phyloP scores from a whole-genome alignment of 2,888 invertebrate species.

The Acanthosoma haemorrhoidale region DNA sequence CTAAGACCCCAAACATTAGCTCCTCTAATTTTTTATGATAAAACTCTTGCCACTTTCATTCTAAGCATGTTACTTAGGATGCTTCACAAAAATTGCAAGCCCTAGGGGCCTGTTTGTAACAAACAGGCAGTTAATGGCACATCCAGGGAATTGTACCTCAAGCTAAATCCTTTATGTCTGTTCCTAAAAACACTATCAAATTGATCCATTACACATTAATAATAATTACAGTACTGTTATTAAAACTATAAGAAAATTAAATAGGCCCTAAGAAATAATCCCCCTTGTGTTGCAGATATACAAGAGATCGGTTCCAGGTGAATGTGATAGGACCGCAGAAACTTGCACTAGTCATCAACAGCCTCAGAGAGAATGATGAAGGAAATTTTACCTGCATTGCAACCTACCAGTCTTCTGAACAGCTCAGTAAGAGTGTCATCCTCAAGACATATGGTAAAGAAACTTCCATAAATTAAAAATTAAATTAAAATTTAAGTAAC shows the following conservation, averaged over 20 bases:
- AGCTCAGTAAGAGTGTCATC: conserved; percentile 59
- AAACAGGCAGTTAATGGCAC: no score
- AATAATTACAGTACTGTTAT: background rate
- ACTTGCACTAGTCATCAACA: conserved; percentile 67
- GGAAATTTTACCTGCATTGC: conserved; percentile 78
- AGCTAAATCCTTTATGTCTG: no score
- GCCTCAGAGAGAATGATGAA: conserved; percentile 67
- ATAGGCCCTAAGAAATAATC: background rate
- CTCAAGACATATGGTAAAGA: conserved; percentile 71
- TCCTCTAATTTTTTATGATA: no score
- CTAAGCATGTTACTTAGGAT: no score
- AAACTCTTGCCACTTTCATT: no score
- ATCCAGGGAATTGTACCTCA: no score
- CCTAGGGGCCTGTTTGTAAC: no score
- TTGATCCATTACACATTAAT: background rate
- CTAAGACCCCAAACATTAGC: no score
- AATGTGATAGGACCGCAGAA: conserved; percentile 17
- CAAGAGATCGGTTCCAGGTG: conserved; percentile 50
- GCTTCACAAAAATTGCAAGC: no score
- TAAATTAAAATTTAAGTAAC: no score
- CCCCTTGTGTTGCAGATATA: conserved; percentile 20
- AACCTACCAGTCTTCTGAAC: conserved; percentile 66
- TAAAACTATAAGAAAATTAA: background rate
- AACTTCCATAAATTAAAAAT: no score
- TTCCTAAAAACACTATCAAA: no score